A percentile compares a stretch with the other conserved stretches of the same genome.
Conservation (phyloP, 1,140 invertebrate species). For the Aphaenogaster floridana region DNA sequence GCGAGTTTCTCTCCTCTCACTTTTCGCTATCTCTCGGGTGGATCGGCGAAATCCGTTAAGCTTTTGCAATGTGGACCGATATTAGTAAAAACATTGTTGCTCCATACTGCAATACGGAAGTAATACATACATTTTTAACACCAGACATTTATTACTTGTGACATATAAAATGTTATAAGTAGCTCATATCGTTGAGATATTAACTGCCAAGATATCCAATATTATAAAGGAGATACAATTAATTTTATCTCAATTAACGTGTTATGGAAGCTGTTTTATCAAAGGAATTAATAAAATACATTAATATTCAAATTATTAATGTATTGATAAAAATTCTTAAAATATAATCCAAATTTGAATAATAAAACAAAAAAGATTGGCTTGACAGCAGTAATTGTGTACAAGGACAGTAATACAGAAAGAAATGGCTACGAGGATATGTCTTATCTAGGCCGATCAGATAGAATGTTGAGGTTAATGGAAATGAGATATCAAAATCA, state of each 20-base stretch:
- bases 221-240: background rate
- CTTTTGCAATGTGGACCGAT: background rate
- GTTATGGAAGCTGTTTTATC: background rate
- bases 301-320: background rate
- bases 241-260: background rate
- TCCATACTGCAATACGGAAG: background rate
- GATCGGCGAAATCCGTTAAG: constrained; percentile 18
- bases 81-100: background rate
- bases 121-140: background rate
- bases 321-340: background rate
- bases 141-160: background rate
- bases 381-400: constrained; percentile 29
- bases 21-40: constrained; percentile 61
- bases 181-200: background rate
- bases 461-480: constrained; percentile 78
- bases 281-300: background rate
- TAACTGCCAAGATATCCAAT: background rate
- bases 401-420: constrained; percentile 56
- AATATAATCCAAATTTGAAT: background rate
- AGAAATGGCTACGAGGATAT: constrained; percentile 30
- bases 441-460: constrained; percentile 71
- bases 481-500: constrained; percentile 79
- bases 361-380: constrained; percentile 11
- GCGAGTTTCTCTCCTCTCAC: constrained; percentile 67
- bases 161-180: background rate